Base-by-base conservation (phyloP, 1,140 invertebrate species). In the Sitobion miscanthi region DNA sequence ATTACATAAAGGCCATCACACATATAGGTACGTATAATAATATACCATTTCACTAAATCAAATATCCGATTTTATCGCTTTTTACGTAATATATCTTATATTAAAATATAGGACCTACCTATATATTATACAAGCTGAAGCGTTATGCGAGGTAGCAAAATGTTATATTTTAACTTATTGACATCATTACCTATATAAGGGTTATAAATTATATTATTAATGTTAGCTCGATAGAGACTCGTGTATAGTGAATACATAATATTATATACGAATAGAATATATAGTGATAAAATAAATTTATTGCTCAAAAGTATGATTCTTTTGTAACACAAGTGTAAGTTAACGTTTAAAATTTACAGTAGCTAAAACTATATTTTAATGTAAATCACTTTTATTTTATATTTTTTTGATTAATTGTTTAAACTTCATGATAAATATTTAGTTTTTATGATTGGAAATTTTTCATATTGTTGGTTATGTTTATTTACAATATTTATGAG, bases 61-160 rank as follows among this genome's bases (percentile, higher is more conserved):
- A 49, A 49, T 52, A n/a, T 25, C n/a, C 20, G 86, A 47, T 87
- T 87, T 47, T 47, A 87, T 88, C 86, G n/a, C n/a, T 88, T 88
- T 87, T n/a, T 49, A 88, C 30, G 85, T 87, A 87, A 47, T 87
- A 87, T 85, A 85, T 42, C 42, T 85, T 85, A 85, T 85, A 82
- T 82, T 82, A 82, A 82, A 35, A 35, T 38, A 30, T n/a, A 82
- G 6, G n/a, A 82, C 17, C 77, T 35, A 69, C 25, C 30, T 82
- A 82, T 82, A 35, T 21, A 38, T 21, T 38, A 38, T 82, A 23
- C n/a, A 82, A 82, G 35, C 77, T 82, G 2, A 83, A 83, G n/a
- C 62, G n/a, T n/a, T 82, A 21, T 21, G 77, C 35, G 35, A 35
- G 2, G 77, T 82, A 82, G 21, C 17, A 35, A 82, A 69, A 77